phyloP scores from a whole-genome alignment of 2,888 invertebrate genomes.

The Nomada lathburiana region DNA sequence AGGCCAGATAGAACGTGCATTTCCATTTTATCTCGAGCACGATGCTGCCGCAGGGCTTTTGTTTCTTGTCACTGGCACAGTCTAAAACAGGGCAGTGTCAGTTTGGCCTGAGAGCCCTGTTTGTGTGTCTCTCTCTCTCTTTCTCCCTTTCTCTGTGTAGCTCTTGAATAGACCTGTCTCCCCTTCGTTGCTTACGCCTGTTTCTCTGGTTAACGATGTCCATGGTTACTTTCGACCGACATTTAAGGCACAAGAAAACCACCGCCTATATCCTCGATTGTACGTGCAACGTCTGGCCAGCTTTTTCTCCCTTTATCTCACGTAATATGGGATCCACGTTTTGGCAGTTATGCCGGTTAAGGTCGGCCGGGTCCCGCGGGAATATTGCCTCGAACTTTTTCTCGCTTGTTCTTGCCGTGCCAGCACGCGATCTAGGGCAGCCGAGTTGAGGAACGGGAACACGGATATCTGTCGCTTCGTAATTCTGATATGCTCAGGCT shows the following conservation, averaged over 20 bases:
- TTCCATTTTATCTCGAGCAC: conserved; percentile 78
- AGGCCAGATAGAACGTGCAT: conserved; percentile 64
- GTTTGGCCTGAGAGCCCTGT: conserved; percentile 50
- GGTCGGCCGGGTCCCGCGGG: conserved; percentile 23
- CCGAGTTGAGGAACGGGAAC: not conserved
- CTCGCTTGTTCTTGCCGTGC: conserved; percentile 24
- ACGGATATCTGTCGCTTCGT: conserved; percentile 21
- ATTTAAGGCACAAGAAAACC: conserved; percentile 63
- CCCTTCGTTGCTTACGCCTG: conserved; percentile 50
- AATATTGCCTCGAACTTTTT: conserved; percentile 51
- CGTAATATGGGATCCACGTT: conserved; percentile 64
- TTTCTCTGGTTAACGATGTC: conserved; percentile 63
- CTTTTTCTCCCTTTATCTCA: conserved; percentile 62
- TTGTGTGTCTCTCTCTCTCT: not conserved
- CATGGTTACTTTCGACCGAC: conserved; percentile 60
- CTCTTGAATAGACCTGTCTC: not conserved
- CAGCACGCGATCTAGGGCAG: conserved; percentile 1
- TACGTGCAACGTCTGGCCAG: conserved; percentile 42
- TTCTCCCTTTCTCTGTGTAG: conserved; percentile 14
- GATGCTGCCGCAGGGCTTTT: conserved; percentile 71
- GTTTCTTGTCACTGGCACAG: conserved; percentile 76
- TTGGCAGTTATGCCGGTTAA: conserved; percentile 66
- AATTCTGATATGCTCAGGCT: conserved; percentile 31
- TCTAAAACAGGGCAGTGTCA: conserved; percentile 71
- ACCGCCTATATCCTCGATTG: not conserved